phyloP scores from a whole-genome alignment of 1,140 invertebrate species.

The Bombus picipes region DNA sequence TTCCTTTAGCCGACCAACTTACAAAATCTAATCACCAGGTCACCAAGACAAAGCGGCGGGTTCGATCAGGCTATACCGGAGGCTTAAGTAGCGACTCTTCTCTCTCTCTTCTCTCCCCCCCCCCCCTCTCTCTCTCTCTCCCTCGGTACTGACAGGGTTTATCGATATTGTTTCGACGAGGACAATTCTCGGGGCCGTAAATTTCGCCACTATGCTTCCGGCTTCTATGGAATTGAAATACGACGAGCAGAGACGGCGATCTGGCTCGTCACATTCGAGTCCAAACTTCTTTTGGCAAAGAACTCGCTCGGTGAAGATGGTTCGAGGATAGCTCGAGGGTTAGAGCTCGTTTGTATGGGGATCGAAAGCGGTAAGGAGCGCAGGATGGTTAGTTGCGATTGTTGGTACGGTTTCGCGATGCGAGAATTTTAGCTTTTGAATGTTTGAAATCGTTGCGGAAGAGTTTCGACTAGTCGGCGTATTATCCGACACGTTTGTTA shows the following conservation, averaged over 20 bases:
- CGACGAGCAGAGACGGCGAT: not conserved
- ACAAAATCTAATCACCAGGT: slow-evolving; percentile 60
- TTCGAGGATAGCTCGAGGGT: not conserved
- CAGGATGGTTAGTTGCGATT: not conserved
- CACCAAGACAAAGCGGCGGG: slow-evolving; percentile 55
- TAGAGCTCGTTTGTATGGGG: not conserved
- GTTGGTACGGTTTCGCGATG: not conserved
- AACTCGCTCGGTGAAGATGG: not conserved
- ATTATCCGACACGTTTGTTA: not conserved
- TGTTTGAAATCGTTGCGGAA: not conserved
- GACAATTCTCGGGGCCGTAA: not conserved
- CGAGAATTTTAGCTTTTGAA: not conserved
- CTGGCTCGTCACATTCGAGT: not conserved
- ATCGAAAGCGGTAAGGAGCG: not conserved
- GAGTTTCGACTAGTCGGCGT: not conserved
- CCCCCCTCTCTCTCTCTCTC: too few species aligned
- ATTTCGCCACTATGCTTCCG: not conserved
- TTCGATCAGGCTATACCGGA: slow-evolving; percentile 6
- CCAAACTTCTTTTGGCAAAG: not conserved
- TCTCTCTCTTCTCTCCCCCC: too few species aligned
- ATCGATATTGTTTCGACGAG: slow-evolving; percentile 25
- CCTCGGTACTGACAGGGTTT: slow-evolving; percentile 1
- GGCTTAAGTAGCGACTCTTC: slow-evolving; percentile 49
- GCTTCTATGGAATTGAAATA: not conserved
- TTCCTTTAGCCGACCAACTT: slow-evolving; percentile 49